phyloP scores from a whole-genome alignment of 2,797 vertebrate species.

The Ctenosaura bakeri region DNA sequence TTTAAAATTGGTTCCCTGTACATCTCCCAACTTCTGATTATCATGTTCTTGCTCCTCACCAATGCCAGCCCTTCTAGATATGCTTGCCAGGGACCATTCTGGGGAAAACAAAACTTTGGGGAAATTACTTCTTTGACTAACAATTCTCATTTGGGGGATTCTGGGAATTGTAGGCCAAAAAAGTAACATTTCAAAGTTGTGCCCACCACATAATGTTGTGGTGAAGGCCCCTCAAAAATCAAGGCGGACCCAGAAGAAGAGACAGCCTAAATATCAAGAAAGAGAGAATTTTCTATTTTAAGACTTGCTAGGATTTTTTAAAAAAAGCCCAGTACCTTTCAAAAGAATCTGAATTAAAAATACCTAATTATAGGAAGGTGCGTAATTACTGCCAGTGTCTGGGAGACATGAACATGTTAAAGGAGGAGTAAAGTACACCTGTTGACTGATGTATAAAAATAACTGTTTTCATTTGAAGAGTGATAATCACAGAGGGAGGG shows the following conservation, averaged over 20 bases:
- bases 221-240: not conserved
- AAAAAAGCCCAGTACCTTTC: slow-evolving; percentile 39
- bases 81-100: not conserved
- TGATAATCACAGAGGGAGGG: slow-evolving; percentile 32
- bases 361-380: slow-evolving; percentile 51
- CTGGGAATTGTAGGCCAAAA: not conserved
- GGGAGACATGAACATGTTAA: slow-evolving; percentile 34
- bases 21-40: not conserved
- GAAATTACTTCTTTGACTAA: too few relatives aligned
- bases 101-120: too few relatives aligned
- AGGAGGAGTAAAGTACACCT: slow-evolving; percentile 35
- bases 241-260: not conserved
- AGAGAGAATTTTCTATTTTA: slow-evolving; percentile 32
- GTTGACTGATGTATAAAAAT: slow-evolving; percentile 51
- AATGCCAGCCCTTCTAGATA: not conserved
- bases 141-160: not conserved
- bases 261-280: slow-evolving; percentile 9
- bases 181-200: not conserved
- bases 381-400: slow-evolving; percentile 45
- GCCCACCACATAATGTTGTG: not conserved
- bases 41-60: not conserved
- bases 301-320: slow-evolving; percentile 48
- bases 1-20: too few relatives aligned
- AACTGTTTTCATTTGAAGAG: slow-evolving; percentile 46
- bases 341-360: slow-evolving; percentile 42